A percentile compares a stretch with the other conserved stretches of the same genome.
phyloP scores from a whole-genome alignment of 1,140 invertebrate genomes.

The Periplaneta americana region DNA sequence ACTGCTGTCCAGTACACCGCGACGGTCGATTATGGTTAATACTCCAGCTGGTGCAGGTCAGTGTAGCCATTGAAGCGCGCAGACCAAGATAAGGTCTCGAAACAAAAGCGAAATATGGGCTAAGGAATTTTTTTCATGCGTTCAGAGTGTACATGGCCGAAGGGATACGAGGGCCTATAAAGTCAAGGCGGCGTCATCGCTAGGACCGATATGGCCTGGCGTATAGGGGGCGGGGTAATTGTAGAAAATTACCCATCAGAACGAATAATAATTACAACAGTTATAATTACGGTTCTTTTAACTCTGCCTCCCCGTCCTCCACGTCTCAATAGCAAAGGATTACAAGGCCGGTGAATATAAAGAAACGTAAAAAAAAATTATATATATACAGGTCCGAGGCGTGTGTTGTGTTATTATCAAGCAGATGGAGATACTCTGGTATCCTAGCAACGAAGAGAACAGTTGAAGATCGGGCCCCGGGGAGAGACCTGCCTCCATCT shows the following conservation, averaged over 20 bases:
- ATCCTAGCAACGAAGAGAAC: not conserved
- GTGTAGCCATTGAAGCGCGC: not conserved
- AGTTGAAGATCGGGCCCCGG: not conserved
- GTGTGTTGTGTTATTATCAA: not conserved
- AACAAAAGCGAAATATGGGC: not conserved
- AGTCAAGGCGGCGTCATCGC: not conserved
- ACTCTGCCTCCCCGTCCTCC: not conserved
- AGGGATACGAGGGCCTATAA: not conserved
- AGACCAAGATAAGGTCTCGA: not conserved
- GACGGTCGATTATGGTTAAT: no score
- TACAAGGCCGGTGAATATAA: not conserved
- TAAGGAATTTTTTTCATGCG: not conserved
- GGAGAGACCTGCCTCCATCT: not conserved
- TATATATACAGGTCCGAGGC: not conserved
- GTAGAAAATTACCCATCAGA: slow-evolving; percentile 25
- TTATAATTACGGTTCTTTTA: slow-evolving; percentile 20
- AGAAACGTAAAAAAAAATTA: not conserved
- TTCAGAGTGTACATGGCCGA: not conserved
- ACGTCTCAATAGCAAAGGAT: not conserved
- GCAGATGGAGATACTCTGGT: not conserved
- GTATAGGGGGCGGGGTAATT: slow-evolving; percentile 17
- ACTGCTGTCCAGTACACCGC: no score
- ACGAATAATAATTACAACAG: slow-evolving; percentile 22
- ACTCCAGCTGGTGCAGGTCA: no score
- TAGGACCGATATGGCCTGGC: not conserved